These are phyloP conservation scores for Chymomyza fuscimana DNA, from an alignment of 2,888 invertebrate species.

Conservation along the genomic window DNA sequence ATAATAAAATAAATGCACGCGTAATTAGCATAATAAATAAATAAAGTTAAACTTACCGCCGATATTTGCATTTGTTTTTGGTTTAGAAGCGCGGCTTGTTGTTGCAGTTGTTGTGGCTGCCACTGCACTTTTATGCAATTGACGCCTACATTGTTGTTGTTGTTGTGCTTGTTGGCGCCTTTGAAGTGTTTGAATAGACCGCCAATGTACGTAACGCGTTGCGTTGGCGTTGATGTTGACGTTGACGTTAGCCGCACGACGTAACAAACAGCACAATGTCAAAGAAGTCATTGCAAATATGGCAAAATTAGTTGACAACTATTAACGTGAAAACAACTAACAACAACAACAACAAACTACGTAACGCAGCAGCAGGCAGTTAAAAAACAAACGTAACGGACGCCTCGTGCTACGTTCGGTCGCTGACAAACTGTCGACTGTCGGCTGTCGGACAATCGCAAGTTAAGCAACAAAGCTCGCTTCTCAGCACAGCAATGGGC, in stretches of 20 bases:
- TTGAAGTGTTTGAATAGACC: conserved; percentile 63
- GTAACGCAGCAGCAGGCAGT: conserved; percentile 9
- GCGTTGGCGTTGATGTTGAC: conserved; percentile 41
- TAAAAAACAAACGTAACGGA: conserved; percentile 46
- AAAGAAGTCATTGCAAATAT: conserved; percentile 58
- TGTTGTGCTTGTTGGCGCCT: conserved; percentile 60
- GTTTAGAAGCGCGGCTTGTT: conserved; percentile 9
- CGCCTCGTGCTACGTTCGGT: background rate
- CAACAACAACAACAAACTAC: conserved; percentile 11
- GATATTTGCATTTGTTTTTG: conserved; percentile 53
- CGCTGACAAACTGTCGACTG: background rate
- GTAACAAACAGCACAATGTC: conserved; percentile 56
- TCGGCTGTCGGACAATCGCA: background rate
- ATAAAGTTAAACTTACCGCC: conserved; percentile 58
- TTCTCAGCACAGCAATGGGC: background rate
- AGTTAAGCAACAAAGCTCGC: background rate
- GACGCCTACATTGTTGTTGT: conserved; percentile 52
- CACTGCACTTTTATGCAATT: conserved; percentile 42
- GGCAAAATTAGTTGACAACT: conserved; percentile 29
- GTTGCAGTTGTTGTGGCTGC: conserved; percentile 29
- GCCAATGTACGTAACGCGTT: conserved; percentile 50
- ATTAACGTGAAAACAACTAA: background rate
- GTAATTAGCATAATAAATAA: conserved; percentile 51
- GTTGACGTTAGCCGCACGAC: conserved; percentile 43
- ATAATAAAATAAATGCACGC: conserved; percentile 37